These are phyloP conservation scores for Lasioglossum villosulum DNA, from an alignment of 2,888 invertebrate genomes.

Conservation along the genomic window DNA sequence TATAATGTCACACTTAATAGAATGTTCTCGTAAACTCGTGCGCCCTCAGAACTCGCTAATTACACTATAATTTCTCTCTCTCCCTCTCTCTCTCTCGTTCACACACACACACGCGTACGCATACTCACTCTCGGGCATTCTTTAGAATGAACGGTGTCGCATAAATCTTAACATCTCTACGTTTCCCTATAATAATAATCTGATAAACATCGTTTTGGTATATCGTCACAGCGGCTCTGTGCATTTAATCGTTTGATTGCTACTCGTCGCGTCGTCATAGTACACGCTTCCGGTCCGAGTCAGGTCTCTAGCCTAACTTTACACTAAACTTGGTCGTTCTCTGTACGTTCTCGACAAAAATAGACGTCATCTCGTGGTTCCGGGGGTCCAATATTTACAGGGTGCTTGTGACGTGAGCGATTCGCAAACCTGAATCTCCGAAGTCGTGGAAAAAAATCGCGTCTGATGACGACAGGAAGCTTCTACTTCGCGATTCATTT, in stretches of 20 bases:
- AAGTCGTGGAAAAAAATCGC: not conserved
- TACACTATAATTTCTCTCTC: conserved; percentile 46
- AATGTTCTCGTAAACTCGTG: conserved; percentile 70
- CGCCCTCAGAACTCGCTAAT: conserved; percentile 60
- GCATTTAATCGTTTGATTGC: conserved; percentile 80
- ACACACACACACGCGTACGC: not conserved
- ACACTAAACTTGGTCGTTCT: conserved; percentile 69
- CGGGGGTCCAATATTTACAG: conserved; percentile 54
- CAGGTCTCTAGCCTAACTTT: conserved; percentile 1
- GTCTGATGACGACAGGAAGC: conserved; percentile 38
- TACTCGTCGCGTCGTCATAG: conserved; percentile 65
- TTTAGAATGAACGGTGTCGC: conserved; percentile 45
- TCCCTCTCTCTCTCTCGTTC: not conserved
- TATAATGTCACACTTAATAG: conserved; percentile 77
- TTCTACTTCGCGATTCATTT: conserved; percentile 22
- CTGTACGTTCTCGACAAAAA: conserved; percentile 76
- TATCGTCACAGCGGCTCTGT: conserved; percentile 84
- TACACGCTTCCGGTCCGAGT: conserved; percentile 40
- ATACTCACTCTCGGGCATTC: not conserved
- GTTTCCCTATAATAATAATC: conserved; percentile 61
- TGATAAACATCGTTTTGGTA: conserved; percentile 83
- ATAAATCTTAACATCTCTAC: conserved; percentile 57
- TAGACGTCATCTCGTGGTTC: conserved; percentile 69
- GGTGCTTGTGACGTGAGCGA: conserved; percentile 29
- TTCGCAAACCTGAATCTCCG: not conserved